These are phyloP conservation scores for Phaonia tiefii DNA, from an alignment of 2,888 invertebrate genomes.

Conservation along the genomic window DNA sequence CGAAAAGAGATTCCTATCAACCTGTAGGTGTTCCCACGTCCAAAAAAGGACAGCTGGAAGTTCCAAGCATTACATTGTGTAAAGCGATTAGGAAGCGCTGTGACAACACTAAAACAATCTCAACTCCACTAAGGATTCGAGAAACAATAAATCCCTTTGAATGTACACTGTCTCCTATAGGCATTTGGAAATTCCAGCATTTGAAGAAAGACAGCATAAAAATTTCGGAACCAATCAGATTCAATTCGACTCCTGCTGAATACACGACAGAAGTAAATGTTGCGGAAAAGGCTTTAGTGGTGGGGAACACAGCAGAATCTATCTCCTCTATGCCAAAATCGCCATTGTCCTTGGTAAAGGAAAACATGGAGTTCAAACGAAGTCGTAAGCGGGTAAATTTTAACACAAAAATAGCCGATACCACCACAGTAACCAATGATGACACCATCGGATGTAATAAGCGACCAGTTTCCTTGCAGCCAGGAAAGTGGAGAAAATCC, in stretches of 20 bases:
- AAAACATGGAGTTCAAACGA: slow-evolving; percentile 45
- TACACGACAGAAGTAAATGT: slow-evolving; percentile 40
- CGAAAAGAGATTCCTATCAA: not conserved
- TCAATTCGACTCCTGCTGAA: slow-evolving; percentile 55
- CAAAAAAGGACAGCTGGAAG: not conserved
- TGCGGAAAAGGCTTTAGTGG: not conserved
- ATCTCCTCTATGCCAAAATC: too few species aligned
- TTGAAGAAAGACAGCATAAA: slow-evolving; percentile 35
- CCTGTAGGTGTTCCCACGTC: not conserved
- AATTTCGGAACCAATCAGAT: slow-evolving; percentile 29
- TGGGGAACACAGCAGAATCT: not conserved
- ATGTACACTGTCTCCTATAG: slow-evolving; percentile 76
- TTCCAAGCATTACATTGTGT: not conserved
- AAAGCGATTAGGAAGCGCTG: not conserved
- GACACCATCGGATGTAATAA: not conserved
- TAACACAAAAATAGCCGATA: slow-evolving; percentile 1
- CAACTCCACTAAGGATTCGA: slow-evolving; percentile 72
- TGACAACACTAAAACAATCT: slow-evolving; percentile 64
- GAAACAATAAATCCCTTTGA: slow-evolving; percentile 70
- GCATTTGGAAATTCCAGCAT: slow-evolving; percentile 67
- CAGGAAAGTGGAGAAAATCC: slow-evolving; percentile 87
- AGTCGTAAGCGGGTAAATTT: slow-evolving; percentile 62
- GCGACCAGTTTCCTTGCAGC: slow-evolving; percentile 81
- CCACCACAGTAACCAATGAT: not conserved
- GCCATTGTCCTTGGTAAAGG: slow-evolving; percentile 34